Conservation (phyloP, 2,113 vertebrate species). For the Mesocricetus auratus region DNA sequence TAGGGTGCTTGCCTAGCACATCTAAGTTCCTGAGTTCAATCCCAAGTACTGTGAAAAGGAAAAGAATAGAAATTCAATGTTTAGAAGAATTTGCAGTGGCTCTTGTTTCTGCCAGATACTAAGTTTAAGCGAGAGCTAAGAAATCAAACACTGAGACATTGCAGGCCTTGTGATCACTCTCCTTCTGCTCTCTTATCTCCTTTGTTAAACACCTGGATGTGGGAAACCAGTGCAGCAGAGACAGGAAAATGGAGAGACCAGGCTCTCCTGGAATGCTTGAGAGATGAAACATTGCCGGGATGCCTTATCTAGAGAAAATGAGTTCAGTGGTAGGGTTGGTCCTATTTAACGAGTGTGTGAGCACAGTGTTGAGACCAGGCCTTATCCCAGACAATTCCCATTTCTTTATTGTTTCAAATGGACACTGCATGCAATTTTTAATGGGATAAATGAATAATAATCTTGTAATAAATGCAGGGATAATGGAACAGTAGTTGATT, state of each 20-base stretch:
- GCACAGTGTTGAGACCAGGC: background rate
- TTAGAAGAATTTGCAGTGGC: background rate
- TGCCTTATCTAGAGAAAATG: background rate
- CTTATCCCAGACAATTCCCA: background rate
- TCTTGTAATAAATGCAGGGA: background rate
- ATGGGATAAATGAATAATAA: background rate
- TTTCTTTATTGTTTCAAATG: constrained; percentile 48
- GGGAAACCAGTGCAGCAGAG: background rate
- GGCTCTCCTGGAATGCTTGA: background rate
- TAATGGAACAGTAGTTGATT: background rate
- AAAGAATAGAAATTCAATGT: background rate
- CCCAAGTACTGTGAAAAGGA: background rate
- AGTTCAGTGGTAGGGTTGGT: background rate
- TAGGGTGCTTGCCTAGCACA: background rate
- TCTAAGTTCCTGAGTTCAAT: background rate
- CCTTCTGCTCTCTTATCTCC: background rate
- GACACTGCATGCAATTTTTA: background rate
- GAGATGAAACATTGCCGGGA: background rate
- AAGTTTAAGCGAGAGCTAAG: background rate
- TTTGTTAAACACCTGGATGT: background rate
- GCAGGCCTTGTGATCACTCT: background rate
- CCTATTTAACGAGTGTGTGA: background rate
- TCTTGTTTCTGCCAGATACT: background rate
- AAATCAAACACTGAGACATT: constrained; percentile 11
- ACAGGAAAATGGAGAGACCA: background rate